Evolutionary conservation across 2,888 invertebrate genomes (phyloP).

Genomic region (Pharmacophagus antenor): DNA sequence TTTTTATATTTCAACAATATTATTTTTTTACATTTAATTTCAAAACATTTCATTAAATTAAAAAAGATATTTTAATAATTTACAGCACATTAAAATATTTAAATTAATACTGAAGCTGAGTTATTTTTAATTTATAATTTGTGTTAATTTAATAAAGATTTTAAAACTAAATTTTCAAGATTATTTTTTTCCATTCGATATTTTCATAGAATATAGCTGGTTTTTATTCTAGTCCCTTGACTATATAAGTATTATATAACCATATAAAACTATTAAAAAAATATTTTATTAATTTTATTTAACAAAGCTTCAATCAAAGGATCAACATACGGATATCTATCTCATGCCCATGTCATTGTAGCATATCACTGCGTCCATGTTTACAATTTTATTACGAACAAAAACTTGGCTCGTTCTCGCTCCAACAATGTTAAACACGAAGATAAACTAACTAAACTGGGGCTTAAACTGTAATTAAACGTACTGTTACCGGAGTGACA

Average conservation of each 20-base stretch:
- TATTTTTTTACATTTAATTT: constrained; percentile 23
- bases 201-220: too few species aligned
- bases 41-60: too few species aligned
- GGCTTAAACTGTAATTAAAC: constrained; percentile 66
- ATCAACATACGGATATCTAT: neutral
- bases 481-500: constrained; percentile 71
- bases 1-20: constrained; percentile 38
- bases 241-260: neutral
- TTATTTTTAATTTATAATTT: too few species aligned
- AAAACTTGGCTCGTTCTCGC: constrained; percentile 55
- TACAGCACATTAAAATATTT: too few species aligned
- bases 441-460: constrained; percentile 59
- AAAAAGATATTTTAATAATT: too few species aligned
- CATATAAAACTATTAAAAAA: too few species aligned
- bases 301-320: neutral
- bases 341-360: constrained; percentile 9
- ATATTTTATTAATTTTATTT: neutral
- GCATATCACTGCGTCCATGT: constrained; percentile 39
- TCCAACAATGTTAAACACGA: constrained; percentile 62
- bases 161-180: too few species aligned
- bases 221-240: too few species aligned
- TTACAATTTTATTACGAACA: constrained; percentile 61
- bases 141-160: too few species aligned
- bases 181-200: too few species aligned
- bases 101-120: too few species aligned